Conservation (phyloP, 2,113 vertebrate genomes). For the Labeo catla region DNA sequence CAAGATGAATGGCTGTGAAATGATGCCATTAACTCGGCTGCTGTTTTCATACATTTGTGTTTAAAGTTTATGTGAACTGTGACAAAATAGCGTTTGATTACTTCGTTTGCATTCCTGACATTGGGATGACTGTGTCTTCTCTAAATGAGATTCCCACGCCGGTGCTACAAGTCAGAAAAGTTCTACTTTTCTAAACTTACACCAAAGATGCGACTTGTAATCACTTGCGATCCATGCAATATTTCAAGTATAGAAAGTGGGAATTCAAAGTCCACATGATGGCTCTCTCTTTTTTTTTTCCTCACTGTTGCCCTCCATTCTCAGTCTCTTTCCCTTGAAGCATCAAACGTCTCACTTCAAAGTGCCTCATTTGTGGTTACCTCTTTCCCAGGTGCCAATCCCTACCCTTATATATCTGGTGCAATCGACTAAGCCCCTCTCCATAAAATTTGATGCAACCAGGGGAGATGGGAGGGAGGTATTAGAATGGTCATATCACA, state of each 20-base stretch:
- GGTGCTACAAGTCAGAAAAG: neutral
- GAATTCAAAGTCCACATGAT: constrained; percentile 31
- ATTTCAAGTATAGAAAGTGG: constrained; percentile 30
- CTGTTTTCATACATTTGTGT: constrained; percentile 20
- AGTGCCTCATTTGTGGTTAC: constrained; percentile 47
- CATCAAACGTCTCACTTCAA: constrained; percentile 52
- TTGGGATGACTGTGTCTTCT: neutral
- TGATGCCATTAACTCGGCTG: constrained; percentile 16
- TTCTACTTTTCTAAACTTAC: constrained; percentile 19
- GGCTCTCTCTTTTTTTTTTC: neutral
- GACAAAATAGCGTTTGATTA: constrained; percentile 25
- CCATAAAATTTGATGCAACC: constrained; percentile 32
- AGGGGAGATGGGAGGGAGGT: neutral
- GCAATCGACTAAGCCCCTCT: constrained; percentile 28
- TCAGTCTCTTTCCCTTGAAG: constrained; percentile 42
- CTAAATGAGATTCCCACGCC: neutral
- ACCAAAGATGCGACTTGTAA: constrained; percentile 8
- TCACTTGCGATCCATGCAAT: neutral
- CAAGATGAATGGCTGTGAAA: constrained; percentile 30
- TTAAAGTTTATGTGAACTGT: constrained; percentile 20
- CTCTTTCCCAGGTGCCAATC: constrained; percentile 47
- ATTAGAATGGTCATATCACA: constrained; percentile 45
- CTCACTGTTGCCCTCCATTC: constrained; percentile 19
- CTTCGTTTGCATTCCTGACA: neutral
- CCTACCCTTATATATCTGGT: constrained; percentile 33